A percentile compares a stretch with the other conserved stretches of the same genome.
Evolutionary conservation across 2,113 vertebrate genomes (phyloP).

Genomic region (Cynopterus brachyotis): DNA sequence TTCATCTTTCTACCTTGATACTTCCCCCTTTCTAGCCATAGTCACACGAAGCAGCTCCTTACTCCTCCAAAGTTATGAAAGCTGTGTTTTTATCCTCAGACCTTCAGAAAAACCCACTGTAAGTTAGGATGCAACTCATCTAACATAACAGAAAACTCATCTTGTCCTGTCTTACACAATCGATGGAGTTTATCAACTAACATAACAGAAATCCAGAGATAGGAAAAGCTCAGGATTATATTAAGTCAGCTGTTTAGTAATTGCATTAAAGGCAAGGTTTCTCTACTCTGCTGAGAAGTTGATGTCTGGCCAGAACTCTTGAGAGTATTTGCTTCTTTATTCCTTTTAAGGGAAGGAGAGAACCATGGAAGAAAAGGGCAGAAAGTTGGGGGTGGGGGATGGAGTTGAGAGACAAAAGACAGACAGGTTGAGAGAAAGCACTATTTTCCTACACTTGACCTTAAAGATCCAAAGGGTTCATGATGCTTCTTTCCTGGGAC

Average conservation of each 20-base stretch:
- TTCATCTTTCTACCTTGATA: background rate
- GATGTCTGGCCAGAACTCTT: background rate
- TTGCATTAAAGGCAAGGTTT: background rate
- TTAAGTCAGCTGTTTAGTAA: background rate
- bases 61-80: background rate
- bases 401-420: background rate
- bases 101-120: background rate
- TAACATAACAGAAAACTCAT: background rate
- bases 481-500: background rate
- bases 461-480: background rate
- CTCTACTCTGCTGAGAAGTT: background rate
- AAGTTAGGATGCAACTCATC: background rate
- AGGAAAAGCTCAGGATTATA: background rate
- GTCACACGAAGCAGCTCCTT: background rate
- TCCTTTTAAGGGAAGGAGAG: background rate
- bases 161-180: background rate
- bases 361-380: background rate
- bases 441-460: background rate
- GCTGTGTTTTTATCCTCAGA: background rate
- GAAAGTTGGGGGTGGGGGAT: accelerated
- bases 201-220: background rate
- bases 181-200: background rate
- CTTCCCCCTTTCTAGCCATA: background rate
- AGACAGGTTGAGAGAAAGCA: background rate
- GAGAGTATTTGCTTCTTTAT: background rate